A percentile compares a stretch with the other conserved stretches of the same genome.
Evolutionary conservation across 2,113 vertebrate species (phyloP).

Genomic region (Neomonachus schauinslandi): DNA sequence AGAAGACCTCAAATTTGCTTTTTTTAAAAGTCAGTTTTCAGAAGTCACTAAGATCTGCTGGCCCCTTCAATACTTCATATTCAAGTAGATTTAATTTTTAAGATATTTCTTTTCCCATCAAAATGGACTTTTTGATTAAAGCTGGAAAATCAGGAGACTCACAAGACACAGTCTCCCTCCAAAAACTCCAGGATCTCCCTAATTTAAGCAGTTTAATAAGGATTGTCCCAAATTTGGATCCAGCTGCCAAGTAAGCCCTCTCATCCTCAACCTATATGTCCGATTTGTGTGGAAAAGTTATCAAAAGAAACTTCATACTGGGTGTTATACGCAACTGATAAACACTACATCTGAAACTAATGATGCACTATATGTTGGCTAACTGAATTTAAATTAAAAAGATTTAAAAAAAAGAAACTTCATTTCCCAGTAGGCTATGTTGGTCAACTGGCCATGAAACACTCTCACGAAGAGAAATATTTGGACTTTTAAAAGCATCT

Average conservation of each 20-base stretch:
- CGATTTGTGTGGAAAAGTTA: background rate
- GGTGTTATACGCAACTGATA: too few relatives aligned
- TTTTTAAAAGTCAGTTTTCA: constrained; percentile 51
- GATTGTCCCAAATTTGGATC: background rate
- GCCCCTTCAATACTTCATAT: constrained; percentile 17
- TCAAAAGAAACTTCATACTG: background rate
- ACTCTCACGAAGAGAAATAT: constrained; percentile 33
- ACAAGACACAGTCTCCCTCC: background rate
- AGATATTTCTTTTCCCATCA: background rate
- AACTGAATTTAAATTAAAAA: too few relatives aligned
- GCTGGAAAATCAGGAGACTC: background rate
- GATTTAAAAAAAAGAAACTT: too few relatives aligned
- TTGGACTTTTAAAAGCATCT: constrained; percentile 8
- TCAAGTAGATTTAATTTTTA: constrained; percentile 24
- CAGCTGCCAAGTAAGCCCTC: background rate
- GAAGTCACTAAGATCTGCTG: constrained; percentile 45
- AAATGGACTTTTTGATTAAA: background rate
- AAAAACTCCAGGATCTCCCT: background rate
- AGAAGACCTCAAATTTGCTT: constrained; percentile 1
- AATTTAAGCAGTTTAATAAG: constrained; percentile 14
- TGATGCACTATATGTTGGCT: too few relatives aligned
- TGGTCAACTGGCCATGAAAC: background rate
- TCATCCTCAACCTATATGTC: background rate
- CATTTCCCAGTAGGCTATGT: background rate
- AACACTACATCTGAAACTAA: too few relatives aligned